Conservation (phyloP, 2,113 vertebrate species). For the Hippocampus zosterae region DNA sequence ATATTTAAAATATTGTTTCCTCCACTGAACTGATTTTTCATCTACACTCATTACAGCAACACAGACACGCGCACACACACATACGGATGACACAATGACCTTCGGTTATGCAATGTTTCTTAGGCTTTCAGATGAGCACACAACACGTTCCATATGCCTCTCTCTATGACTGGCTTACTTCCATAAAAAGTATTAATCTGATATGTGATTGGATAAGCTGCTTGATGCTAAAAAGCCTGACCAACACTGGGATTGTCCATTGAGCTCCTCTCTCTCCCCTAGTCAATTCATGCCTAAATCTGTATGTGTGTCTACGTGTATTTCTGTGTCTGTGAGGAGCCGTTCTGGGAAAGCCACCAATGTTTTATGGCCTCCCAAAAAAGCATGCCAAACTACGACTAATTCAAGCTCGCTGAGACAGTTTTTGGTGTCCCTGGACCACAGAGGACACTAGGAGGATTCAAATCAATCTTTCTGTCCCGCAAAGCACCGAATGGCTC, state of each 20-base stretch:
- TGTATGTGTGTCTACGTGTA: conserved; percentile 21
- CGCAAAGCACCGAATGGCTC: conserved; percentile 15
- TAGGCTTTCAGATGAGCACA: conserved; percentile 46
- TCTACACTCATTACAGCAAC: conserved; percentile 6
- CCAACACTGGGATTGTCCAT: conserved; percentile 62
- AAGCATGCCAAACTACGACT: conserved; percentile 59
- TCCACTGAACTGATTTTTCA: neutral
- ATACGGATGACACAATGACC: conserved; percentile 23
- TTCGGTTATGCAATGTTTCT: conserved; percentile 56
- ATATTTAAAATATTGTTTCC: conserved; percentile 4
- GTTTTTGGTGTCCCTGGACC: conserved; percentile 24
- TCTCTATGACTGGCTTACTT: conserved; percentile 61
- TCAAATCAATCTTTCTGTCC: conserved; percentile 31
- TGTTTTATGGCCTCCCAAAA: conserved; percentile 50
- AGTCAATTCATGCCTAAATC: conserved; percentile 36
- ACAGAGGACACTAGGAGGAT: conserved; percentile 31
- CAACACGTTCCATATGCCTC: conserved; percentile 60
- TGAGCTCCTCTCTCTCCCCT: conserved; percentile 44
- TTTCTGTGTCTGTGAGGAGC: conserved; percentile 16
- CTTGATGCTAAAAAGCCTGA: conserved; percentile 60
- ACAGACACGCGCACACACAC: neutral
- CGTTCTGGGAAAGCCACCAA: conserved; percentile 53
- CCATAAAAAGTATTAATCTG: conserved; percentile 70
- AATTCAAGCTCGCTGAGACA: conserved; percentile 47
- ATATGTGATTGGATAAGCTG: conserved; percentile 69